Conservation (phyloP, 2,888 invertebrate species). For the Tetropium fuscum region DNA sequence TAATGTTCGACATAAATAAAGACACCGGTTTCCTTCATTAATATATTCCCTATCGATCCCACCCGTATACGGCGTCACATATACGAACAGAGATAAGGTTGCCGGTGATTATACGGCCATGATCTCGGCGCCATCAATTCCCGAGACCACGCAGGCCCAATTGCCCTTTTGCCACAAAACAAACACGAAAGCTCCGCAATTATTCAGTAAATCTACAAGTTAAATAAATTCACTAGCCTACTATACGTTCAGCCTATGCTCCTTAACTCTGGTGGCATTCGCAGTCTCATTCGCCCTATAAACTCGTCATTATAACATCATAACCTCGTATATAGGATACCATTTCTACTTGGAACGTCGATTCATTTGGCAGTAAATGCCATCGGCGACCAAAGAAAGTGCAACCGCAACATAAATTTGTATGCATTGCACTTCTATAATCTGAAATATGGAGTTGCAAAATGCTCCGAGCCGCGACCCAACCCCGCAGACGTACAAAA, state of each 20-base stretch:
- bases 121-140: constrained; percentile 23
- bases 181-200: constrained; percentile 12
- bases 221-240: constrained; percentile 8
- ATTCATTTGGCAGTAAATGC: too few relatives aligned
- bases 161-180: constrained; percentile 19
- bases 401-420: too few relatives aligned
- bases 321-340: too few relatives aligned
- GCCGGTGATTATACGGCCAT: constrained; percentile 15
- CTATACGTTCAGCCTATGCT: too few relatives aligned
- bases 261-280: too few relatives aligned
- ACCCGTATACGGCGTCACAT: constrained; percentile 28
- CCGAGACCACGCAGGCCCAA: constrained; percentile 11
- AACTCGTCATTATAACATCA: too few relatives aligned
- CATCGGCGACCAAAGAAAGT: too few relatives aligned
- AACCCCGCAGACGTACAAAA: constrained; percentile 16
- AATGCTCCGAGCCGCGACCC: too few relatives aligned
- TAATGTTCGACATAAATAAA: constrained; percentile 49
- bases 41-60: constrained; percentile 42
- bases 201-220: constrained; percentile 7
- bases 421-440: too few relatives aligned
- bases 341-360: too few relatives aligned
- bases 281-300: too few relatives aligned
- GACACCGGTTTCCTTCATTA: constrained; percentile 48
- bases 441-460: too few relatives aligned
- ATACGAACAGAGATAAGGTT: constrained; percentile 31